Evolutionary conservation across 2,113 vertebrate species (phyloP).

Genomic region (Micromys minutus): DNA sequence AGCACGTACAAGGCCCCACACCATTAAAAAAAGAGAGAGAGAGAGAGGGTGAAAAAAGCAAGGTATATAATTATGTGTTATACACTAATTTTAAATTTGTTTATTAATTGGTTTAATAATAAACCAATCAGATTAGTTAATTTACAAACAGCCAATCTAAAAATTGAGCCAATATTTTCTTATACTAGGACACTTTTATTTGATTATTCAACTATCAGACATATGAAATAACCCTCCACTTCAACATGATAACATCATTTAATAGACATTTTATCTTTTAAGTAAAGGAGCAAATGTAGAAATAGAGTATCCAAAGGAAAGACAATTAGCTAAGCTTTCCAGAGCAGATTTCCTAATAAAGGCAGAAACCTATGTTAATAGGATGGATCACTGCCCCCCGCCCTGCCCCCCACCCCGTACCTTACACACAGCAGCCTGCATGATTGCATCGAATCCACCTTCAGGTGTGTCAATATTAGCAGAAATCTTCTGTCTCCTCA

Average conservation of each 20-base stretch:
- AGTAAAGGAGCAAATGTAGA: slow-evolving; percentile 24
- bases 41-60: neutral
- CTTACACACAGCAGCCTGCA: slow-evolving; percentile 98
- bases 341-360: slow-evolving; percentile 1
- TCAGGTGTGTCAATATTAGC: slow-evolving; percentile 95
- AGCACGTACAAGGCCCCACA: neutral
- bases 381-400: neutral
- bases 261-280: slow-evolving; percentile 23
- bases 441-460: slow-evolving; percentile 96
- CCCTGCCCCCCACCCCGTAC: slow-evolving; percentile 80
- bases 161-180: slow-evolving; percentile 10
- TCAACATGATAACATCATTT: neutral
- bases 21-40: neutral
- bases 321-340: slow-evolving; percentile 21
- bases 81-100: slow-evolving; percentile 41
- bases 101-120: no score
- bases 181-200: neutral
- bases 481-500: slow-evolving; percentile 91
- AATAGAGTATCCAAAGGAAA: slow-evolving; percentile 10
- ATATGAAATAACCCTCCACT: neutral
- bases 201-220: slow-evolving; percentile 12
- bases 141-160: slow-evolving; percentile 19
- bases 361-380: neutral
- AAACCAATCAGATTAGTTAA: no score
- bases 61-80: neutral